Evolutionary conservation across 2,797 vertebrate species (phyloP), one percentile per base, ranked within the genome.

Genomic region (Girardinus metallicus): DNA sequence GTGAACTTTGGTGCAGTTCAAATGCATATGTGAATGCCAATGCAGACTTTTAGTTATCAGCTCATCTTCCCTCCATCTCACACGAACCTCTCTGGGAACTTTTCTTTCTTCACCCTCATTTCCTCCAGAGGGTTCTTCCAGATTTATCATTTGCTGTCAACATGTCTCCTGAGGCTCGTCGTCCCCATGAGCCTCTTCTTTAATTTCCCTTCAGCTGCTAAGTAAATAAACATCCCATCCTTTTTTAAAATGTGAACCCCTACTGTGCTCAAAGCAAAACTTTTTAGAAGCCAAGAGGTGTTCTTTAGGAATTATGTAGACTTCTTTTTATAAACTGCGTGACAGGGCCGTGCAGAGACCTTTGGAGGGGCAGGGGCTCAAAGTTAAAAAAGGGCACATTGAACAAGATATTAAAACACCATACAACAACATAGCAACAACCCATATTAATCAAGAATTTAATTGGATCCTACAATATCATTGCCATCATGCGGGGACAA

Each of bases 131-230:
- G 81, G 82, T 88, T 70, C 73, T 66, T 89, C 77, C 87, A 88
- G 88, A 89, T 91, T 89, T 85, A 93, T 92, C 90, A 89, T 89
- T 90, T 88, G 83, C 91, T 88, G 89, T 94, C 91, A 91, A 81
- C 72, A 79, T 79, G 80, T 89, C 91, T 93, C 93, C 86, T 31
- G 84, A 80, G 88, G 88, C 89, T 53, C 78, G 72, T 51, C 18
- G 62, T 79, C 75, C 85, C 84, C 81, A 44, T 62, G 53, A 90
- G 86, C 74, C 73, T 76, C 73, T 85, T 88, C 77, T 85, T 86
- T 77, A 84, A 83, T 85, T 89, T 87, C 16, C 84, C 77, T 86
- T 80, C 74, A 88, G 31, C 70, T 85, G 84, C 74, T 85, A 80
- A 90, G 86, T 51, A 51, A 84, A 41, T 80, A 57, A 72, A 79